A percentile compares a stretch with the other conserved stretches of the same genome.
Conservation (phyloP, 2,797 vertebrate species). For the Gymnothorax javanicus region DNA sequence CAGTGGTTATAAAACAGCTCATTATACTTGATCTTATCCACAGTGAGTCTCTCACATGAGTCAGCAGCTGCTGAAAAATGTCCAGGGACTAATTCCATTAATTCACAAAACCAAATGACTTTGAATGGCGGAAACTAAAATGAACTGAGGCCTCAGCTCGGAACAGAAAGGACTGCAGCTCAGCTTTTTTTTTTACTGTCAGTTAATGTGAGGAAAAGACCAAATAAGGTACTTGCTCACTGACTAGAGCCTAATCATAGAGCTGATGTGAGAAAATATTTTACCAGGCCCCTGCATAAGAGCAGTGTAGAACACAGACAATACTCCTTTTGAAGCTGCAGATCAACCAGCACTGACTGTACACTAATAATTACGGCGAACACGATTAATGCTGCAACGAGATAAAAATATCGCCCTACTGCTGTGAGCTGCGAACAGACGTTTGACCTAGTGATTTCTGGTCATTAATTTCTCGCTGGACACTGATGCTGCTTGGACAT, state of each 20-base stretch:
- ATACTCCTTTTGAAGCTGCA: neutral
- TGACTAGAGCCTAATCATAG: neutral
- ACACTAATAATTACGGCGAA: neutral
- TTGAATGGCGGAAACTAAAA: neutral
- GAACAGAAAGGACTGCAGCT: neutral
- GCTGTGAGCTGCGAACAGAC: neutral
- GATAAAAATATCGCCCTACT: neutral
- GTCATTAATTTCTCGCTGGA: neutral
- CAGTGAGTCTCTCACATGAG: neutral
- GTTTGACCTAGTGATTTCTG: neutral
- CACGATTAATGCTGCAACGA: neutral
- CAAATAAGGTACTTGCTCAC: neutral
- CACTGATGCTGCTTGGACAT: neutral
- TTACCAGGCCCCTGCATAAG: neutral
- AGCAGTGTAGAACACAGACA: neutral
- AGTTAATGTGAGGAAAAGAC: neutral
- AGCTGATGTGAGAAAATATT: neutral
- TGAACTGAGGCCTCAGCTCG: neutral
- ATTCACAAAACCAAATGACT: neutral
- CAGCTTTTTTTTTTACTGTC: neutral
- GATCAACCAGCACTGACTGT: neutral
- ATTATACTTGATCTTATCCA: neutral
- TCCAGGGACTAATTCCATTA: conserved; percentile 9
- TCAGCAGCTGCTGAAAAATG: neutral
- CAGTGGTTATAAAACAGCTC: neutral